A percentile compares a stretch with the other conserved stretches of the same genome.
Conservation (phyloP, 2,888 invertebrate species). For the Cephus rjabovi region DNA sequence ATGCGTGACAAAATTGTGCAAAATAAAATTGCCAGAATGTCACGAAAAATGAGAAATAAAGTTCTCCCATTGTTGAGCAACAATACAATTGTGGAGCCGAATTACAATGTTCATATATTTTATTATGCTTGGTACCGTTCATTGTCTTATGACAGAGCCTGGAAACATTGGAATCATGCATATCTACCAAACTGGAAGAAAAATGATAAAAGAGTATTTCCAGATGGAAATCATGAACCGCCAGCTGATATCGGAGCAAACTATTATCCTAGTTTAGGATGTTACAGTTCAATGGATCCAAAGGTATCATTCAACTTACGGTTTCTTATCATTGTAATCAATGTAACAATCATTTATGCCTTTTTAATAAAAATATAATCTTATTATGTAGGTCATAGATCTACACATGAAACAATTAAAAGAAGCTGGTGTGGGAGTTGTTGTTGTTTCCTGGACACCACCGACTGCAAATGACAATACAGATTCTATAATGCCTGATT, state of each 20-base stretch:
- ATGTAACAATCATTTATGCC: not conserved
- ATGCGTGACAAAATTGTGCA: constrained; percentile 44
- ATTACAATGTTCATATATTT: constrained; percentile 60
- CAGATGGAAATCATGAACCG: constrained; percentile 68
- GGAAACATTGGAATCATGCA: constrained; percentile 61
- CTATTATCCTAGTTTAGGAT: constrained; percentile 70
- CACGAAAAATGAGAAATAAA: constrained; percentile 51
- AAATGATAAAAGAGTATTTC: constrained; percentile 65
- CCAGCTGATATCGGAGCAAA: constrained; percentile 71
- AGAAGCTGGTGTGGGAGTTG: constrained; percentile 72
- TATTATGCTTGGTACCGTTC: constrained; percentile 62
- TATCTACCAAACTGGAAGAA: constrained; percentile 62
- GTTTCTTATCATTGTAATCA: not conserved
- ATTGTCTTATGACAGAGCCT: constrained; percentile 48
- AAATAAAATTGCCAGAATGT: constrained; percentile 51
- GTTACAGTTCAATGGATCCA: constrained; percentile 69
- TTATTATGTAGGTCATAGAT: constrained; percentile 62
- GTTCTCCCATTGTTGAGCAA: constrained; percentile 43
- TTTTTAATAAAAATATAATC: not conserved
- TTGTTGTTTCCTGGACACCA: constrained; percentile 72
- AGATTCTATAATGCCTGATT: constrained; percentile 62
- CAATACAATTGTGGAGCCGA: constrained; percentile 43
- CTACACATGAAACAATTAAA: constrained; percentile 73
- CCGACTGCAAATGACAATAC: constrained; percentile 62
- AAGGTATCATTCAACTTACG: constrained; percentile 31